Percentiles rank a stretch among this genome's conserved stretches.
Evolutionary conservation across 2,113 vertebrate genomes (phyloP).

Genomic region (Saiga tatarica): DNA sequence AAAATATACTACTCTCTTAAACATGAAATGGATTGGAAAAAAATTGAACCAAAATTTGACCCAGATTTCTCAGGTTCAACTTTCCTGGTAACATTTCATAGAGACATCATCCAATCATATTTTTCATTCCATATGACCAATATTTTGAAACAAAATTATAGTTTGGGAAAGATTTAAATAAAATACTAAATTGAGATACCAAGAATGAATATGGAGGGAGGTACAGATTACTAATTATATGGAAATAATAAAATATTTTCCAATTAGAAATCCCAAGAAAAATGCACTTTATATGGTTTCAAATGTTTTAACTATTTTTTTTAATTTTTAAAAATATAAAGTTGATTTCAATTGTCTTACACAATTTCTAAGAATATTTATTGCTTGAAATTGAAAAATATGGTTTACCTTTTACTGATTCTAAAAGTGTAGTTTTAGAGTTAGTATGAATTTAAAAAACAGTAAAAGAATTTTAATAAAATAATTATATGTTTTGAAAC

Average conservation of each 20-base stretch:
- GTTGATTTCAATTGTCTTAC: background rate
- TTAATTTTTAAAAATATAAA: background rate
- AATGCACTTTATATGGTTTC: background rate
- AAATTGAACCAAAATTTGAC: background rate
- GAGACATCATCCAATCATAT: background rate
- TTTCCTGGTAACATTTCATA: background rate
- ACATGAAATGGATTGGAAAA: background rate
- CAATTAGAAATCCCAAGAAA: background rate
- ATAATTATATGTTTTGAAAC: background rate
- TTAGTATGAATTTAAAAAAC: background rate
- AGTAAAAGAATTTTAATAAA: background rate
- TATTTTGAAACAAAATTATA: background rate
- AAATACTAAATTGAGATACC: background rate
- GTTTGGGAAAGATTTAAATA: background rate
- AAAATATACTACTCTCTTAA: rapidly evolving
- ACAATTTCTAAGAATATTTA: background rate
- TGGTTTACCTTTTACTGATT: background rate
- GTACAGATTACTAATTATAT: background rate
- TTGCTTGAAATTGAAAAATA: background rate
- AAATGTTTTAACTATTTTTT: background rate
- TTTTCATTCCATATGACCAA: background rate
- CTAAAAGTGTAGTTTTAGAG: background rate
- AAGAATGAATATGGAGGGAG: background rate
- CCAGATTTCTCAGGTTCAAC: background rate
- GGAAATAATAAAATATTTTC: background rate